Conservation (phyloP, 2,888 invertebrate genomes). For the Pseudanteris insignis region DNA sequence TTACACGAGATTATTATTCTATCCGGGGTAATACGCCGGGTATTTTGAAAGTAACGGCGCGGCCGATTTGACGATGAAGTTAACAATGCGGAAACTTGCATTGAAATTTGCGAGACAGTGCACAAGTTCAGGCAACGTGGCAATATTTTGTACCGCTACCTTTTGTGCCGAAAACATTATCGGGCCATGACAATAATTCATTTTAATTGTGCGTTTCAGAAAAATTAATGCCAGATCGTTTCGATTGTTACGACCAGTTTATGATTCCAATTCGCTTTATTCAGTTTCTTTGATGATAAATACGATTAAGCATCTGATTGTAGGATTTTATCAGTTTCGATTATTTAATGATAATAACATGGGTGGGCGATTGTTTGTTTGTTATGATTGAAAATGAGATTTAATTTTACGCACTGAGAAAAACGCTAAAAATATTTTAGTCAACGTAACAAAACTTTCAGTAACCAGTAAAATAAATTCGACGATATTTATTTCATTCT, state of each 20-base stretch:
- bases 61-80: conserved; percentile 12
- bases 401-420: too few species aligned
- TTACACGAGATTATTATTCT: conserved; percentile 35
- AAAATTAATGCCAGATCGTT: conserved; percentile 15
- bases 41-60: conserved; percentile 19
- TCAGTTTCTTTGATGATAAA: too few species aligned
- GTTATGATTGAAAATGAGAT: too few species aligned
- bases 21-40: conserved; percentile 18
- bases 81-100: conserved; percentile 31
- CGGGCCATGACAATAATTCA: conserved; percentile 10
- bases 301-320: too few species aligned
- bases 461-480: too few species aligned
- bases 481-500: too few species aligned
- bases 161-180: conserved; percentile 25
- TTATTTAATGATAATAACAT: too few species aligned
- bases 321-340: too few species aligned
- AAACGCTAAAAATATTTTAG: too few species aligned
- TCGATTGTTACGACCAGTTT: conserved; percentile 3
- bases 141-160: conserved; percentile 9
- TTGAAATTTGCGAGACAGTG: conserved; percentile 13
- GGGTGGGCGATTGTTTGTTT: too few species aligned
- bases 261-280: too few species aligned
- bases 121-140: conserved; percentile 19
- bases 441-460: too few species aligned
- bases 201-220: conserved; percentile 13